A percentile compares a stretch with the other conserved stretches of the same genome.
These are phyloP conservation scores for Onychomys arenicola DNA, from an alignment of 2,797 vertebrate species.

Conservation along the genomic window DNA sequence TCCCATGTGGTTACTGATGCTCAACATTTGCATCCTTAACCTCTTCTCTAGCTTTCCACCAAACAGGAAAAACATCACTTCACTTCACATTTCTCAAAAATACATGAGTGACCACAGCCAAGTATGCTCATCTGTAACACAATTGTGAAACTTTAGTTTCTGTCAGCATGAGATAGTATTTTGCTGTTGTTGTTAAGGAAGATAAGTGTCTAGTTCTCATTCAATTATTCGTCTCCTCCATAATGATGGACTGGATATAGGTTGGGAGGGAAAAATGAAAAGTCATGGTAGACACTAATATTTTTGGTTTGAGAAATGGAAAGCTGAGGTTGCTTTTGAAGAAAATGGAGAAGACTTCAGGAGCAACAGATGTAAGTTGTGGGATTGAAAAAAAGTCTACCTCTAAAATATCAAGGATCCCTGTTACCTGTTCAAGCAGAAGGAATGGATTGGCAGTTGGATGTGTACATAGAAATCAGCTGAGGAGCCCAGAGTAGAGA, in stretches of 20 bases:
- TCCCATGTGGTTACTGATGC: not conserved
- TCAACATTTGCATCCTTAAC: not conserved
- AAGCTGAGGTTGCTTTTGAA: not conserved
- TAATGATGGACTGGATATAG: not conserved
- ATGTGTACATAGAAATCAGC: not conserved
- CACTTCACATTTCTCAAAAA: not conserved
- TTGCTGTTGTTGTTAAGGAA: not conserved
- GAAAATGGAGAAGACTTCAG: not conserved
- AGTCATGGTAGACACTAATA: not conserved
- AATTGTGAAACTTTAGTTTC: not conserved
- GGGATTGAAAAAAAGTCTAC: not conserved
- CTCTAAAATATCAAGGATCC: not conserved
- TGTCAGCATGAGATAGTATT: not conserved
- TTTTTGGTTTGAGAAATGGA: conserved; percentile 2
- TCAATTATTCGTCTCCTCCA: not conserved
- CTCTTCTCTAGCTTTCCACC: not conserved
- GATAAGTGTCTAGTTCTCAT: not conserved
- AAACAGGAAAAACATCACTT: not conserved
- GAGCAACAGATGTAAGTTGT: not conserved
- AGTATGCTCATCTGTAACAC: not conserved
- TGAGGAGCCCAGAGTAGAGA: not conserved
- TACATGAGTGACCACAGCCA: not conserved
- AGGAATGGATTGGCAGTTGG: not conserved
- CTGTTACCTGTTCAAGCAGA: not conserved
- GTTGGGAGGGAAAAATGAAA: not conserved